Evolutionary conservation across 35 echinoderm and acorn worm genomes (phyloP), one percentile per base, ranked within the genome.

Genomic region (Strongylocentrotus purpuratus): DNA sequence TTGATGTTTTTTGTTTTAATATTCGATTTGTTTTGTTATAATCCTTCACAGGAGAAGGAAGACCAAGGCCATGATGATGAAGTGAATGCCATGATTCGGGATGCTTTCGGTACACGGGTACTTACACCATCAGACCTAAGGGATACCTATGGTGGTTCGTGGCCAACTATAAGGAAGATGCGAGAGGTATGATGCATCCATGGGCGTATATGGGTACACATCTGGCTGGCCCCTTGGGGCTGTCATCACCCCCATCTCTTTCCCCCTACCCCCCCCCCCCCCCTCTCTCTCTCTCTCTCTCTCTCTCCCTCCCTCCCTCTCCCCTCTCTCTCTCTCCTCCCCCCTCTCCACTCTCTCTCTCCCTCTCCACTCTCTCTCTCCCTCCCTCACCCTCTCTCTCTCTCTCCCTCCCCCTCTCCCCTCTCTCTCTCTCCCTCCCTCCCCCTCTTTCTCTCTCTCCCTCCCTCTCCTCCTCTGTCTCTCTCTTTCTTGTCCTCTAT

Each of bases 141-240:
- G 45, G 88, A 95, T 31, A 94, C 95, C 0, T 99, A 97, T 85
- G 95, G 94, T 31, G 95, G 93, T 28, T 32, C 94, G 31, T 99
- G 98, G 98, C 98, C 98, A 35, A 99, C 96, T 9, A 97, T 96
- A 61, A 86, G 95, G 18, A 70, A 55, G 85, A 96, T 99, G 96
- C 96, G 96, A 94, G 46, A 99, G 96, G 98, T 99, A 94, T 78
- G 65, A n/a, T n/a, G 10, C 50, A 55, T 41, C 35, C 35, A 41
- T 41, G 35, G 35, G 35, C 35, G 35, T 41, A 41, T 41, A 41
- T 41, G 35, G 35, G 35, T 41, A 41, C 35, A 41, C 0, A 1
- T 41, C 35, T 41, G 35, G 3, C 35, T 41, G 35, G 35, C 35
- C 35, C 35, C 35, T 41, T 3, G 35, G 3, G 35, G 50, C 50